A percentile compares a stretch with the other conserved stretches of the same genome.
These are phyloP conservation scores for Diaphora mendica DNA, from an alignment of 2,888 invertebrate species.

Conservation along the genomic window DNA sequence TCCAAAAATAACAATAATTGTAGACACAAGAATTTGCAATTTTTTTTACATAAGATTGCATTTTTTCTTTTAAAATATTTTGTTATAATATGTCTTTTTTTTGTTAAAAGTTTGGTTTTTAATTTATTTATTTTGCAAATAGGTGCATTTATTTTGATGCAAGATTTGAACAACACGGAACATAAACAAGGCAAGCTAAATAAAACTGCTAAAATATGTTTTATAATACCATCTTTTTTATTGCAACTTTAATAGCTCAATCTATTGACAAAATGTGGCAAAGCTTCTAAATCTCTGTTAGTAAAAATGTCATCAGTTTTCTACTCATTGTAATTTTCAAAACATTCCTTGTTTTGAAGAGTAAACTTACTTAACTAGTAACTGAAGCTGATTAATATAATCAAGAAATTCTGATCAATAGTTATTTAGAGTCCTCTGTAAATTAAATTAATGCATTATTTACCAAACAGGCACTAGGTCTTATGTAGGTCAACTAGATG, in stretches of 20 bases:
- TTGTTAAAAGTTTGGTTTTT: neutral
- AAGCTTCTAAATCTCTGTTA: too few species aligned
- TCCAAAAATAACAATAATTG: too few species aligned
- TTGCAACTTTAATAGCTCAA: too few species aligned
- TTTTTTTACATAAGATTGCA: too few species aligned
- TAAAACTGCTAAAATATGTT: neutral
- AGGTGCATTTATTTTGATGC: neutral
- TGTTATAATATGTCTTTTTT: too few species aligned
- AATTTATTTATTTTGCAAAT: neutral
- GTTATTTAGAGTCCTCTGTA: neutral
- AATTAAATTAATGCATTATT: neutral
- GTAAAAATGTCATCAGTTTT: neutral
- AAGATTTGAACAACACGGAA: neutral
- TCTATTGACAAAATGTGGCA: too few species aligned
- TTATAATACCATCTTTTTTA: too few species aligned
- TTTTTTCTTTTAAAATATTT: too few species aligned
- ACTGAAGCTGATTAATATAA: neutral
- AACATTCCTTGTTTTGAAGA: neutral
- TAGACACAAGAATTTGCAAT: too few species aligned
- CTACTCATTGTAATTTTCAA: neutral
- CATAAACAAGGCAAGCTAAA: neutral
- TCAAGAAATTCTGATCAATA: neutral
- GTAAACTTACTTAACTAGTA: neutral
- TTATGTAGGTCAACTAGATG: conserved; percentile 1
- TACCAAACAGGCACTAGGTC: neutral